Base-by-base conservation (phyloP, 2,113 vertebrate species). In the Orycteropus afer region DNA sequence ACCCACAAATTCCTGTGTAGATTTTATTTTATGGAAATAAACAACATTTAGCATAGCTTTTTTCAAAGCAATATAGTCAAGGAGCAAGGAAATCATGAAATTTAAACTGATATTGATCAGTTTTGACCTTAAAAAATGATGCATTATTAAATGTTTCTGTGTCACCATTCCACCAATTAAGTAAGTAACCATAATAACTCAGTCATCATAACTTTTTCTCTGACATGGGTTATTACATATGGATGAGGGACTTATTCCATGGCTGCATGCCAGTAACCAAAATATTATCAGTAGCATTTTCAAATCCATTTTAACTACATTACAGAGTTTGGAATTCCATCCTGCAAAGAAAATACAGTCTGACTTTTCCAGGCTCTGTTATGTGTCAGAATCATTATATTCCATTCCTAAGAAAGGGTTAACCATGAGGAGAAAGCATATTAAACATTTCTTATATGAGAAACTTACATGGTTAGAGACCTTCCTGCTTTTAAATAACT, bases 401-500 rank as follows among this genome's bases (percentile, higher is more conserved):
- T 73, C 14, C 42, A 94, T 73, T 86, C 5, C 53, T 94, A 89
- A 94, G 67, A 93, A 96, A 88, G 73, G 95, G 73, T 89, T 94
- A 92, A 76, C 51, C 20, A 89, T 61, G 37, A 86, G 61, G 15
- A n/a, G 85, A 90, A 96, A 89, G 17, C 51, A 76, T 89, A 96
- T n/a, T 95, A 89, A 97, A 89, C 78, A 92, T 96, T 95, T 95
- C 47, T 95, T 59, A 84, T 93, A 93, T 20, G 63, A 98, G 97
- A 96, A 84, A 96, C 90, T 85, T 97, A 57, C 86, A 94, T 93
- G 94, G 90, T 89, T 82, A 96, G 86, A 86, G 49, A 88, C 93
- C 65, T 95, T 14, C 79, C 51, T 96, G 82, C 90, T 37, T 97
- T 65, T 95, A 98, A 98, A 93, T 94, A 93, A 97, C 74, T 95